Percentiles rank a stretch among this genome's conserved stretches.
These are phyloP conservation scores for Peromyscus polionotus DNA, from an alignment of 2,113 vertebrate genomes.

Conservation along the genomic window DNA sequence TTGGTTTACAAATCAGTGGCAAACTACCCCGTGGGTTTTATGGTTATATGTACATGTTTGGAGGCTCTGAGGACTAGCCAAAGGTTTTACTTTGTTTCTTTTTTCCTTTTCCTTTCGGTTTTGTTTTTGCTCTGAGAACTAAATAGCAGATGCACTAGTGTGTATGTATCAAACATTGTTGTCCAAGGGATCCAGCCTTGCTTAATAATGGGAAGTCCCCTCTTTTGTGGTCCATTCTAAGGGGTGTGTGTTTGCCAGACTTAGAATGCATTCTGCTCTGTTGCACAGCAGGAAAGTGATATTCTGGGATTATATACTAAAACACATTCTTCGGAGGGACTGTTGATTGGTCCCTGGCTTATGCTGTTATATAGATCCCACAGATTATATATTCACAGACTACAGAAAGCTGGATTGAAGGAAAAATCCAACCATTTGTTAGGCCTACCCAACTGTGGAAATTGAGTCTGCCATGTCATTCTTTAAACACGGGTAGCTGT, in stretches of 20 bases:
- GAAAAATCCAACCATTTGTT: background rate
- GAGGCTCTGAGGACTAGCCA: background rate
- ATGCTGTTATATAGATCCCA: background rate
- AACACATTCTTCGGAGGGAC: background rate
- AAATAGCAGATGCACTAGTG: background rate
- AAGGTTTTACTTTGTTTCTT: slow-evolving; percentile 11
- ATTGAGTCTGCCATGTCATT: background rate
- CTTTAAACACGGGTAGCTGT: background rate
- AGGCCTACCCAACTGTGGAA: background rate
- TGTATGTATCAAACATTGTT: background rate
- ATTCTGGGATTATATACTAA: background rate
- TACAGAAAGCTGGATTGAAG: background rate
- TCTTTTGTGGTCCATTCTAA: background rate
- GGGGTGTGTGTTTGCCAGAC: background rate
- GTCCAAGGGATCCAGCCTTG: background rate
- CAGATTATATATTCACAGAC: background rate
- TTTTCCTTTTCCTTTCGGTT: background rate
- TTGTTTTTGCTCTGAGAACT: background rate
- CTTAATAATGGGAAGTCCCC: background rate
- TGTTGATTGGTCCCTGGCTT: background rate
- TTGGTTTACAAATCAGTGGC: background rate
- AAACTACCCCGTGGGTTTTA: background rate
- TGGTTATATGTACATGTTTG: background rate
- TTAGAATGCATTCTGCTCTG: background rate
- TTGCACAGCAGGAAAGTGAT: background rate